Evolutionary conservation across 2,113 vertebrate genomes (phyloP).

Genomic region (Dicerorhinus sumatrensis): DNA sequence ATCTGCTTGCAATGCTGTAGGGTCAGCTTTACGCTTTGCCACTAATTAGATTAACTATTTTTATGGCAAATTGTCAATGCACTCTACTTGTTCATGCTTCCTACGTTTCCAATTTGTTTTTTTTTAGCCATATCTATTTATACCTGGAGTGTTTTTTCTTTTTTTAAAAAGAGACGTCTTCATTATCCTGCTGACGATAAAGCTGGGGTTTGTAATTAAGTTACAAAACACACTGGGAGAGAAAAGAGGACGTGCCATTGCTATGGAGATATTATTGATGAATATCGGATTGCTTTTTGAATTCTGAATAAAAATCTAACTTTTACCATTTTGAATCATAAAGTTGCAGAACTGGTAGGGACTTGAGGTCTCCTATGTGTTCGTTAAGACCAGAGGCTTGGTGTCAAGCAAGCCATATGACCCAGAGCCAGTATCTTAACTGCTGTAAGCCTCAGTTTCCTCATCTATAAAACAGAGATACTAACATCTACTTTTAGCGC

Average conservation of each 20-base stretch:
- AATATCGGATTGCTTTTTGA: background rate
- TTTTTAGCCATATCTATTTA: constrained; percentile 72
- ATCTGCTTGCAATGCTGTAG: constrained; percentile 68
- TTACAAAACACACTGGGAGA: background rate
- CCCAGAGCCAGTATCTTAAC: background rate
- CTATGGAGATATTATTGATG: constrained; percentile 5
- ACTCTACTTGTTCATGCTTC: constrained; percentile 18
- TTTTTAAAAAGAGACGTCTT: constrained; percentile 34
- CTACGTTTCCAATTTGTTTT: constrained; percentile 61
- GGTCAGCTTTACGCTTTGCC: constrained; percentile 67
- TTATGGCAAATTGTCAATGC: constrained; percentile 81
- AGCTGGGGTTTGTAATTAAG: constrained; percentile 41
- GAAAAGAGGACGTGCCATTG: background rate
- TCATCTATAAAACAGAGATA: background rate
- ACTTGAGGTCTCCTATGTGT: background rate
- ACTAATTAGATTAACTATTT: constrained; percentile 81
- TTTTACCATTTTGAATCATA: constrained; percentile 38
- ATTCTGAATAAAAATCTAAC: constrained; percentile 36
- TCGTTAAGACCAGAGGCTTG: background rate
- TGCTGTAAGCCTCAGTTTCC: background rate
- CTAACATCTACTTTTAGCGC: background rate
- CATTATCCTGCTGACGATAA: constrained; percentile 21
- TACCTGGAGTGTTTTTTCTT: constrained; percentile 15
- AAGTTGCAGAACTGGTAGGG: background rate
- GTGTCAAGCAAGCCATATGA: background rate